Evolutionary conservation across 2,888 invertebrate genomes (phyloP).

Genomic region (Leptopilina myrica): DNA sequence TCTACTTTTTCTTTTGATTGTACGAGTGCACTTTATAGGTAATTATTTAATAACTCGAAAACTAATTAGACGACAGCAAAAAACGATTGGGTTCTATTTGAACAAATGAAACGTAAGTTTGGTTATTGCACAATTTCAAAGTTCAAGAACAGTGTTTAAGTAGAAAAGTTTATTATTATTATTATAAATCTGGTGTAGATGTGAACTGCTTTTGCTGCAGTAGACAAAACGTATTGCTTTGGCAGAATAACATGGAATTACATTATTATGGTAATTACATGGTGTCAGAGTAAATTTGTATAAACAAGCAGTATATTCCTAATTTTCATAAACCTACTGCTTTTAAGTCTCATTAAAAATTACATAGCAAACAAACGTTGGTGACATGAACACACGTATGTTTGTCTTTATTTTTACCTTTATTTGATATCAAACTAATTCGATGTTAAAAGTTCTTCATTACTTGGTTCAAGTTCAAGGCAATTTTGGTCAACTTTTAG

Average conservation of each 20-base stretch:
- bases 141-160: not conserved
- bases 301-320: constrained; percentile 3
- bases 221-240: not conserved
- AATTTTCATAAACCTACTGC: constrained; percentile 14
- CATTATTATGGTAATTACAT: constrained; percentile 18
- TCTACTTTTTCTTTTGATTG: not conserved
- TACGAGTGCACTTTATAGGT: not conserved
- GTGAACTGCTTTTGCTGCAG: not conserved
- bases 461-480: too few relatives aligned
- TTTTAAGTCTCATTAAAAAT: constrained; percentile 10
- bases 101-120: too few relatives aligned
- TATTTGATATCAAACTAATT: too few relatives aligned
- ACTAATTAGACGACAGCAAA: too few relatives aligned
- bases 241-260: constrained; percentile 18
- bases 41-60: too few relatives aligned
- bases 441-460: too few relatives aligned
- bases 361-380: not conserved
- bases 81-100: too few relatives aligned
- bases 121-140: not conserved
- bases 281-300: constrained; percentile 3
- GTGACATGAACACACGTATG: not conserved
- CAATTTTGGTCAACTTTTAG: too few relatives aligned
- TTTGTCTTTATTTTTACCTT: not conserved
- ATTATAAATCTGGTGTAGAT: not conserved
- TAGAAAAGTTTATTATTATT: not conserved